Conservation (phyloP, 2,113 vertebrate species). For the Eupsittula cactorum region DNA sequence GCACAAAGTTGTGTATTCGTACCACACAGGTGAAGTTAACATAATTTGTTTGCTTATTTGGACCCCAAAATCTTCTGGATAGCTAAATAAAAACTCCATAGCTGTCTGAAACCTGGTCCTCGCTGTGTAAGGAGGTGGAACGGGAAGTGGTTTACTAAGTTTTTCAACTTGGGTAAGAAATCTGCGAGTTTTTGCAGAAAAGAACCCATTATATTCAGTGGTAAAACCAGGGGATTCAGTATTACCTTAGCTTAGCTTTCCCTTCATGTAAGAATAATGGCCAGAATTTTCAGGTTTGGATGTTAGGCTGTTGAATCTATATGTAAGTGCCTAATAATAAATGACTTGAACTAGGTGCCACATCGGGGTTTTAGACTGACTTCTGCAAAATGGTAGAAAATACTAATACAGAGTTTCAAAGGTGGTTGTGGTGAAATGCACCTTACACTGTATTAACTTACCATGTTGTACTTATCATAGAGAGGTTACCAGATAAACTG, state of each 20-base stretch:
- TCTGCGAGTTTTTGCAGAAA: neutral
- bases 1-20: neutral
- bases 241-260: neutral
- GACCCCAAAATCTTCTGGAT: neutral
- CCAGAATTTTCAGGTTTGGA: neutral
- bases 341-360: neutral
- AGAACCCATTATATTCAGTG: neutral
- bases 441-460: neutral
- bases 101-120: neutral
- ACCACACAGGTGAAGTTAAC: neutral
- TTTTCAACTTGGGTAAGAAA: neutral
- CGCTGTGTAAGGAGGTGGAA: neutral
- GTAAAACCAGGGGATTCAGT: neutral
- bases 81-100: neutral
- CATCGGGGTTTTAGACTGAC: neutral
- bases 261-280: neutral
- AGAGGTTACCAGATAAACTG: conserved; percentile 64
- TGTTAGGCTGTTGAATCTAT: neutral
- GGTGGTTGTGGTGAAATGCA: neutral
- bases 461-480: conserved; percentile 17
- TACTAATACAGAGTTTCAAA: conserved; percentile 32
- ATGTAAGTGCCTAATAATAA: neutral
- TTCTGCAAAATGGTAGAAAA: conserved; percentile 1
- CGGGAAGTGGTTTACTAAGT: neutral
- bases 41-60: neutral